Conservation (phyloP, 2,888 invertebrate genomes). For the Baccha elongata region DNA sequence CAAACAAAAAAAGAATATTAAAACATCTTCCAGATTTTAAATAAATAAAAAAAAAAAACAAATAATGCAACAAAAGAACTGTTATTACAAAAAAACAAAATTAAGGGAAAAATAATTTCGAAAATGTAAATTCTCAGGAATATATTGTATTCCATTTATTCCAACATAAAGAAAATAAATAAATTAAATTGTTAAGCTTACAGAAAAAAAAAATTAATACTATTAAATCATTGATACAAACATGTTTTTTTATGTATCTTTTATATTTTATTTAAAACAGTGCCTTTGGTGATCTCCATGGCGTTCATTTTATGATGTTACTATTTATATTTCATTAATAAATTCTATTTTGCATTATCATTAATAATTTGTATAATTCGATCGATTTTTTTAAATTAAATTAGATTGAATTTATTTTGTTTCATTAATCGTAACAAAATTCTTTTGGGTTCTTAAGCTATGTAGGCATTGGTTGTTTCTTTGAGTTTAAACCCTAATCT, state of each 20-base stretch:
- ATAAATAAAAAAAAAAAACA: conserved; percentile 37
- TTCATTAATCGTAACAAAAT: too few species aligned
- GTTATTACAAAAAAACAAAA: conserved; percentile 47
- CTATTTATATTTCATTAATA: too few species aligned
- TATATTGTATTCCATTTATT: conserved; percentile 73
- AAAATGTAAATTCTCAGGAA: conserved; percentile 69
- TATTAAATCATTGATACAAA: conserved; percentile 30
- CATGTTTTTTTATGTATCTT: conserved; percentile 13
- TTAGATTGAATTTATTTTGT: too few species aligned
- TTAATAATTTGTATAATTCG: too few species aligned
- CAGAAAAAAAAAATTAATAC: conserved; percentile 17
- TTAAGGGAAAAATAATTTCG: conserved; percentile 60
- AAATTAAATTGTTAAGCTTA: conserved; percentile 62
- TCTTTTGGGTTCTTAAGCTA: too few species aligned
- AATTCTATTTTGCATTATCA: too few species aligned
- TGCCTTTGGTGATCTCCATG: conserved; percentile 72
- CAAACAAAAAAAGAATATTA: conserved; percentile 40
- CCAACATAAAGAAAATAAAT: conserved; percentile 35
- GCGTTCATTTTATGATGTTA: conserved; percentile 63
- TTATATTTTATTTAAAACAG: conserved; percentile 49
- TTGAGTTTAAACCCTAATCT: too few species aligned
- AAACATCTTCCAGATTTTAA: conserved; percentile 69
- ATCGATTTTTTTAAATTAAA: too few species aligned
- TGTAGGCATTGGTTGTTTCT: too few species aligned
- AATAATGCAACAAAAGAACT: conserved; percentile 40